Base-by-base conservation (phyloP, 2,113 vertebrate species). In the Rhinoptilus africanus region DNA sequence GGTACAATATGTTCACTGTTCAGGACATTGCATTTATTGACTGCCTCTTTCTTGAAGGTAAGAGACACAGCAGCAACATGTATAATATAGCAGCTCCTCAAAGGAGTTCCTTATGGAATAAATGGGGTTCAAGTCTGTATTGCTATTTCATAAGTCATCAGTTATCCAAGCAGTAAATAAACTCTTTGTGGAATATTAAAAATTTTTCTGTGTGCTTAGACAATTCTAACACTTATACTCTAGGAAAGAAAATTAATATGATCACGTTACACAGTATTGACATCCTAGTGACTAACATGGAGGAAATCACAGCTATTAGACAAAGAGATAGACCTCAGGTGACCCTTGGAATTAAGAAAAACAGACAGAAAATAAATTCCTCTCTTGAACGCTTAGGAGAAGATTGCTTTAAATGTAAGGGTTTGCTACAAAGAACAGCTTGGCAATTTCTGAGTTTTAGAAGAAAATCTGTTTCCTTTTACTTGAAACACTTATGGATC, bases 401-500 rank as follows among this genome's bases (percentile, higher is more conserved):
- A 72, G 8, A 89, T 77, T 84, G 62, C 30, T 89, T 92, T 85
- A 96, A 96, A 89, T 15, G 30, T 2, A 0, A 7, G 13, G 35
- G 2, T 81, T 80, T 88, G 37, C 18, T 83, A 30, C 56, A 93
- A 92, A 91, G 20, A 91, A 43, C 83, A 92, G 35, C 39, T 78
- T 85, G 62, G 56, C 8, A 71, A 45, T 91, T 92, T 89, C 86
- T 94, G 64, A 87, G 81, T 94, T 95, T 95, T 79, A 76, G 54
- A 72, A 82, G 56, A 91, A 95, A 93, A 95, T 75, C 28, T 91
- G 47, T 60, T 89, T 94, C 41, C 11, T 84, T 95, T 86, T 78
- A 45, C 39, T 77, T 86, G 51, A 92, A 91, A 91, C 43, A 48
- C 78, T 89, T 87, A 85, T 15, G 27, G 53, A 95, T 91, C 64